These are phyloP conservation scores for Tetramorium parvispinum DNA, from an alignment of 1,140 invertebrate genomes.

Conservation along the genomic window DNA sequence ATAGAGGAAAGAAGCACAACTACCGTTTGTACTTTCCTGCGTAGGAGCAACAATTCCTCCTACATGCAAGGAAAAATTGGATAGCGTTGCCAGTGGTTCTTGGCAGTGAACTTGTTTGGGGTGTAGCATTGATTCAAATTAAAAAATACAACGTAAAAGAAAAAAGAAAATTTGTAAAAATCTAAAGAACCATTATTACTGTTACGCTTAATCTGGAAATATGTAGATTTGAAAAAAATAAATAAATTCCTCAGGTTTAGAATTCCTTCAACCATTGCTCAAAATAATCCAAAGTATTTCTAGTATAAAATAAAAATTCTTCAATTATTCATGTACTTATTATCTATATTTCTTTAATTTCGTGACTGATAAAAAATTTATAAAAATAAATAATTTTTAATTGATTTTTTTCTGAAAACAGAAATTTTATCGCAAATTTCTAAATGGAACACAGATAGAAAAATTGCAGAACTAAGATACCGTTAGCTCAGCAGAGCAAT, in stretches of 20 bases:
- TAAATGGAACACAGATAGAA: background rate
- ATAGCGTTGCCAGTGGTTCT: slow-evolving; percentile 61
- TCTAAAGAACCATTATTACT: background rate
- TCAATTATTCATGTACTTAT: background rate
- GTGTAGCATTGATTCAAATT: slow-evolving; percentile 17
- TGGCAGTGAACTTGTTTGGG: slow-evolving; percentile 74
- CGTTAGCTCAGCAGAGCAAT: background rate
- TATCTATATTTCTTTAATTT: background rate
- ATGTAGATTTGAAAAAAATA: background rate
- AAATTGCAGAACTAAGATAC: background rate
- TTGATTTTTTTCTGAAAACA: background rate
- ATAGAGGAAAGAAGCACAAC: slow-evolving; percentile 63
- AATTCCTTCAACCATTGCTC: background rate
- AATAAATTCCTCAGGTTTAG: background rate
- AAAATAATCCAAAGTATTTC: background rate
- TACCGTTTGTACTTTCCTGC: slow-evolving; percentile 66
- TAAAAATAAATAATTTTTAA: background rate
- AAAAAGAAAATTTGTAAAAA: background rate
- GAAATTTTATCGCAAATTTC: background rate
- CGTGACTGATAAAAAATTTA: background rate
- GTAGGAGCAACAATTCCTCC: slow-evolving; percentile 61
- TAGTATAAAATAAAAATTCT: background rate
- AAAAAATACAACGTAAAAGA: slow-evolving; percentile 8
- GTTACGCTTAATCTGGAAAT: no score
- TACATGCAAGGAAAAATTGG: slow-evolving; percentile 38